Percentiles rank a stretch among this genome's conserved stretches.
These are phyloP conservation scores for Aphodius granarius DNA, from an alignment of 2,888 invertebrate species.

Conservation along the genomic window DNA sequence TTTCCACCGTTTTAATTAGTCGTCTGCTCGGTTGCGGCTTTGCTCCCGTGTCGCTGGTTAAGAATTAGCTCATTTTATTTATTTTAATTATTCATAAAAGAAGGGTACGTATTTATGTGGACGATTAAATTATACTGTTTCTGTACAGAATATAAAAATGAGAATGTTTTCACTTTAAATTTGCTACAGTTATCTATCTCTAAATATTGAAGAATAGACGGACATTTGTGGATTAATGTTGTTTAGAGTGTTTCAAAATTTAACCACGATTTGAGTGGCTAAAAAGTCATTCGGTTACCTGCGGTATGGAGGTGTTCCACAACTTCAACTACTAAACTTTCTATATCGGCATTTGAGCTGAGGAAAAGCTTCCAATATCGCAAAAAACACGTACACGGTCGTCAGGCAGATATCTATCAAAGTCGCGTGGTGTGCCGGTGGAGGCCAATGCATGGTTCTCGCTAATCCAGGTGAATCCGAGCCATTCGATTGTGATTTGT, in stretches of 20 bases:
- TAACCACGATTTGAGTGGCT: background rate
- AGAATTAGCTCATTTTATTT: background rate
- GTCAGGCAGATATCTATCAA: constrained; percentile 34
- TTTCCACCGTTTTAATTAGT: background rate
- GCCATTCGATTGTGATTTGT: constrained; percentile 51
- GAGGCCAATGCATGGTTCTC: constrained; percentile 25
- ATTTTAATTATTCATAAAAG: background rate
- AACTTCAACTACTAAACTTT: background rate
- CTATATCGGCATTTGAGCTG: background rate
- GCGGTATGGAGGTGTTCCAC: background rate
- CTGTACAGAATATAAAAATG: background rate
- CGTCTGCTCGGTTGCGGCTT: background rate
- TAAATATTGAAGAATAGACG: too few species aligned
- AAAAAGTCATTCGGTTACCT: constrained; percentile 3
- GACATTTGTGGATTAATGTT: too few species aligned
- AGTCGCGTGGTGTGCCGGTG: constrained; percentile 28
- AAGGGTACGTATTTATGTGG: background rate
- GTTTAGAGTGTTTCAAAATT: too few species aligned
- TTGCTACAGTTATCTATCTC: too few species aligned
- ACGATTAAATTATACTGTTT: background rate
- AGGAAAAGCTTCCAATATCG: constrained; percentile 11
- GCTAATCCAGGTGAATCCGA: constrained; percentile 50
- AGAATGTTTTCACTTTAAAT: too few species aligned
- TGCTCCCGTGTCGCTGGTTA: background rate
- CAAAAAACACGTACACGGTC: constrained; percentile 19